Evolutionary conservation across 1,140 invertebrate species (phyloP).

Genomic region (Mya arenaria): DNA sequence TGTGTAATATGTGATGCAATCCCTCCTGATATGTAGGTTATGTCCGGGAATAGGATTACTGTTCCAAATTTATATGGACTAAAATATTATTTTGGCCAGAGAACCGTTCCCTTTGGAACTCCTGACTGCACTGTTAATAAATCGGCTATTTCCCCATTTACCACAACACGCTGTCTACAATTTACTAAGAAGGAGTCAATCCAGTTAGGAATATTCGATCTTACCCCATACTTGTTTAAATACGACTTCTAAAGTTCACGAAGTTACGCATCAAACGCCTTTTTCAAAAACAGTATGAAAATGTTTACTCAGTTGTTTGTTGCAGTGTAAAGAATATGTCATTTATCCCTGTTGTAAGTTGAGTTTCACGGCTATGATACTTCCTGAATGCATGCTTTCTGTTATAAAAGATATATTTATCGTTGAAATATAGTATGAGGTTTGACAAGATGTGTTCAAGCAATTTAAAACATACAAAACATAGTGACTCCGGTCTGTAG

Average conservation of each 20-base stretch:
- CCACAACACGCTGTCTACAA: conserved; percentile 22
- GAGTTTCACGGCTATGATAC: conserved; percentile 15
- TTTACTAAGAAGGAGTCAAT: conserved; percentile 24
- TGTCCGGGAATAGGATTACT: no score
- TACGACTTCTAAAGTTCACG: conserved; percentile 22
- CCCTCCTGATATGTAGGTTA: neutral
- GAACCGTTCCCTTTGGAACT: conserved; percentile 21
- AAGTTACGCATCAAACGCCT: conserved; percentile 29
- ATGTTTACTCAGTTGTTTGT: conserved; percentile 1
- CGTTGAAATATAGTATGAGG: conserved; percentile 9
- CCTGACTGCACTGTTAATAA: conserved; percentile 12
- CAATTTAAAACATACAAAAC: conserved; percentile 30
- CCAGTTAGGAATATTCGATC: conserved; percentile 3
- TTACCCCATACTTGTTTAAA: conserved; percentile 14
- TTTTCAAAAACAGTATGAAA: conserved; percentile 29
- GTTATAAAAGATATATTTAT: conserved; percentile 6
- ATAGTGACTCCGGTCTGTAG: conserved; percentile 30
- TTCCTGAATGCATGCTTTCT: conserved; percentile 35
- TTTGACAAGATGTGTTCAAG: conserved; percentile 33
- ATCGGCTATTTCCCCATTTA: conserved; percentile 22
- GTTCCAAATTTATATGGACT: conserved; percentile 20
- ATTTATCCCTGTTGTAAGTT: conserved; percentile 6
- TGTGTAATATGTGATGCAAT: conserved; percentile 1
- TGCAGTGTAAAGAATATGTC: neutral
- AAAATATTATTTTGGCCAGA: conserved; percentile 1